Percentiles rank a stretch among this genome's conserved stretches.
Conservation (phyloP, 2,797 vertebrate genomes). For the Hippopotamyrus pictus region DNA sequence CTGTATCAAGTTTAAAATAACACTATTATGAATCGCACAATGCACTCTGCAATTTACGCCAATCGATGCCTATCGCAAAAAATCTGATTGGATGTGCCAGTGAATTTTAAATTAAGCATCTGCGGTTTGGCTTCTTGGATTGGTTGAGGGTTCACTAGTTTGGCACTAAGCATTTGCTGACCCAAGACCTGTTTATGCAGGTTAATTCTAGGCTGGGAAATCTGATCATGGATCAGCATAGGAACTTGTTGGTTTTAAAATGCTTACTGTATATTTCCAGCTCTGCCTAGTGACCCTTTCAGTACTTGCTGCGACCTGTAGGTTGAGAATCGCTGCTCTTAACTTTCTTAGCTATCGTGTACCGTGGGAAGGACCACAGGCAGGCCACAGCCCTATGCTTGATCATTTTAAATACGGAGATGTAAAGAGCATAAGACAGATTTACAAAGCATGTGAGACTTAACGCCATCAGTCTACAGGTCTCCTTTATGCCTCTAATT, state of each 20-base stretch:
- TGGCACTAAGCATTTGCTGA: background rate
- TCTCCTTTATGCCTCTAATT: background rate
- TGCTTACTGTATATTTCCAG: background rate
- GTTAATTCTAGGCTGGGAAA: background rate
- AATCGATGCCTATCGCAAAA: background rate
- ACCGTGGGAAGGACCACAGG: too few species aligned
- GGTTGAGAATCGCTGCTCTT: background rate
- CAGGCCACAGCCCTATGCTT: background rate
- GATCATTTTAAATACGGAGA: background rate
- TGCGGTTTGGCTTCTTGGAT: background rate
- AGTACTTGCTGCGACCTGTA: background rate
- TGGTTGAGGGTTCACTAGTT: background rate
- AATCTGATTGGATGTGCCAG: background rate
- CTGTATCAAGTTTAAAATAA: background rate
- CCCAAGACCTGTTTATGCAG: background rate
- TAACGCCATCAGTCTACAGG: background rate
- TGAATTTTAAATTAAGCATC: background rate
- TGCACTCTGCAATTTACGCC: background rate
- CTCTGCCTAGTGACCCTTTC: background rate
- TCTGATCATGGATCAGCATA: background rate
- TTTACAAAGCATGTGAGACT: background rate
- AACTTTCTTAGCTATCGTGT: background rate
- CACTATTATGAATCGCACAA: background rate
- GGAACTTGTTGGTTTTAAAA: background rate
- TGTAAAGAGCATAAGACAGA: background rate